A percentile compares a stretch with the other conserved stretches of the same genome.
Evolutionary conservation across 2,888 invertebrate species (phyloP).

Genomic region (Oligia fasciuncula): DNA sequence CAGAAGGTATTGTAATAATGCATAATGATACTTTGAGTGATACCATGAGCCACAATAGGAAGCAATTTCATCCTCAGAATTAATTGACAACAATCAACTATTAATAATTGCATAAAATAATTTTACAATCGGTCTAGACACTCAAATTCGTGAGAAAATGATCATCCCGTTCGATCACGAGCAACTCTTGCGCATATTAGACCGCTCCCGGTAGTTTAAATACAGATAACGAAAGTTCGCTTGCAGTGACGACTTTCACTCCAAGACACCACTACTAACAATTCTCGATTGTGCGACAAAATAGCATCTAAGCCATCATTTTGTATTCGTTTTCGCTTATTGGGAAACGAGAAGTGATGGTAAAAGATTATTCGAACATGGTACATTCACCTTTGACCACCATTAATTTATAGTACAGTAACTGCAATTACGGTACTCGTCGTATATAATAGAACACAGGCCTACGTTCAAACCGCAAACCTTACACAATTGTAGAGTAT

Average conservation of each 20-base stretch:
- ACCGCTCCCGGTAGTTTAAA: constrained; percentile 69
- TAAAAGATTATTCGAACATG: constrained; percentile 23
- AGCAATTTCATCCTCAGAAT: constrained; percentile 29
- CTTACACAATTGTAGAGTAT: constrained; percentile 55
- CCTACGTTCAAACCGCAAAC: constrained; percentile 43
- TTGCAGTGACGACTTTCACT: constrained; percentile 84
- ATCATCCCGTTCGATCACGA: constrained; percentile 67
- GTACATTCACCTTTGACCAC: constrained; percentile 73
- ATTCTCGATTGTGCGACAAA: constrained; percentile 61
- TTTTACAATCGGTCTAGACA: constrained; percentile 45
- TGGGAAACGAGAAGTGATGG: constrained; percentile 36
- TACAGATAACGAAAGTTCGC: constrained; percentile 81
- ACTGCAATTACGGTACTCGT: constrained; percentile 61
- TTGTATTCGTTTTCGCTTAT: constrained; percentile 24
- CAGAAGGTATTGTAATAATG: background rate
- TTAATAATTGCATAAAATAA: constrained; percentile 34
- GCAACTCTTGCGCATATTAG: constrained; percentile 70
- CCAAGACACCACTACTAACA: constrained; percentile 59
- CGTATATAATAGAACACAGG: constrained; percentile 51
- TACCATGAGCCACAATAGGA: constrained; percentile 17
- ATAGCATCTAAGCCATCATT: constrained; percentile 38
- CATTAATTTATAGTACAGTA: constrained; percentile 63
- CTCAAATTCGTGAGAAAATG: constrained; percentile 63
- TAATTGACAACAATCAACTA: constrained; percentile 25
- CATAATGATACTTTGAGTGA: background rate